Conservation (phyloP, 2,797 vertebrate genomes). For the Schizothorax lantsangensis region DNA sequence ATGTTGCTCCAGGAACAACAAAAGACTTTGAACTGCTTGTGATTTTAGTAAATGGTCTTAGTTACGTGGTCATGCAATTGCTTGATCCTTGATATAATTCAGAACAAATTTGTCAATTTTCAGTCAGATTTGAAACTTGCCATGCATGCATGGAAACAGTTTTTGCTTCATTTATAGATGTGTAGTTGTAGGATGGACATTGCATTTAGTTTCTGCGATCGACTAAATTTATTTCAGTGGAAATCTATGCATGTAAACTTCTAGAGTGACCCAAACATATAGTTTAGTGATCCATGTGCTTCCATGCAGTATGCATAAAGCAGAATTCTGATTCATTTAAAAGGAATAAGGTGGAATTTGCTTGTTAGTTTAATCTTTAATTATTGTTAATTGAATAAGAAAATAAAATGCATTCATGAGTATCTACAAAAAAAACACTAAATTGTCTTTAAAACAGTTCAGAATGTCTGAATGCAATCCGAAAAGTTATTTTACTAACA, state of each 20-base stretch:
- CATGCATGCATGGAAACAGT: no score
- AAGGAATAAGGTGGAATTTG: neutral
- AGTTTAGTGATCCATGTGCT: neutral
- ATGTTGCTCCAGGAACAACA: neutral
- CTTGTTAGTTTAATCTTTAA: neutral
- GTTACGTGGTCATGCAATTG: neutral
- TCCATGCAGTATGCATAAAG: neutral
- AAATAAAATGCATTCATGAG: neutral
- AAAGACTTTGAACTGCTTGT: neutral
- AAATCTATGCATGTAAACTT: neutral
- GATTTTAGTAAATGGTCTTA: neutral
- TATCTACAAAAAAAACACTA: neutral
- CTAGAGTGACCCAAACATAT: neutral
- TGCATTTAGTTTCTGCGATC: neutral
- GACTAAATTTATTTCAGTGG: neutral
- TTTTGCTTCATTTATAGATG: neutral
- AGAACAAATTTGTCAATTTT: neutral
- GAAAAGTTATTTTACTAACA: neutral
- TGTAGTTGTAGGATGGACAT: neutral
- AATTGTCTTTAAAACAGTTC: neutral
- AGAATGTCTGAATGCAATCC: neutral
- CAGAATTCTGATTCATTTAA: neutral
- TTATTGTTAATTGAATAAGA: neutral
- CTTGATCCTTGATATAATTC: neutral
- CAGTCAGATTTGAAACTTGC: neutral